Evolutionary conservation across 2,797 vertebrate genomes (phyloP).

Genomic region (Pipistrellus pipistrellus): DNA sequence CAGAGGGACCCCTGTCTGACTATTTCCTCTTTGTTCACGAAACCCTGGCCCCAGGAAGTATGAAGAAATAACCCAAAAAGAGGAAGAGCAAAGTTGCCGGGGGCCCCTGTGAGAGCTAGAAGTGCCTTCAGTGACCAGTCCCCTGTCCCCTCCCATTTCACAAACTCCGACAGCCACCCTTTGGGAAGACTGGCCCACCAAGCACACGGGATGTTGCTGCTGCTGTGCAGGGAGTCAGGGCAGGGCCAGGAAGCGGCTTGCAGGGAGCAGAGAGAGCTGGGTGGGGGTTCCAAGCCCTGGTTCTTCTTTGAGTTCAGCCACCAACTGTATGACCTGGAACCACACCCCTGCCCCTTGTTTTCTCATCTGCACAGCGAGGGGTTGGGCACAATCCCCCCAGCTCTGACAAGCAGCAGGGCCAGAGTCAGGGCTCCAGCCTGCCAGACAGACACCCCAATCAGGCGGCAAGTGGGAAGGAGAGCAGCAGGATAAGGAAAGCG

Average conservation of each 20-base stretch:
- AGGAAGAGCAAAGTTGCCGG: conserved; percentile 49
- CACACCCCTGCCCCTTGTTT: not conserved
- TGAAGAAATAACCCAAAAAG: conserved; percentile 74
- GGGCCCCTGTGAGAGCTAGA: not conserved
- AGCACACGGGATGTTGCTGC: not conserved
- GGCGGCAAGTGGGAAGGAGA: not conserved
- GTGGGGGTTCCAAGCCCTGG: not conserved
- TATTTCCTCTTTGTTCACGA: conserved; percentile 58
- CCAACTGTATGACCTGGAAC: not conserved
- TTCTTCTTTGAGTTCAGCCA: not conserved
- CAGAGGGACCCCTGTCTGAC: not conserved
- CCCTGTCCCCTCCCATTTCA: not conserved
- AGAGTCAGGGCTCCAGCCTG: not conserved
- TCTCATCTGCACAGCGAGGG: not conserved
- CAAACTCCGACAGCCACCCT: not conserved
- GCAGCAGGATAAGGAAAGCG: not conserved
- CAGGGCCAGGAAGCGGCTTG: not conserved
- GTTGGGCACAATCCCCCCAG: not conserved
- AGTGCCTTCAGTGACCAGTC: not conserved
- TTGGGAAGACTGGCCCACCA: not conserved
- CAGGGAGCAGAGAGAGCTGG: not conserved
- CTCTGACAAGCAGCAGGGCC: not conserved
- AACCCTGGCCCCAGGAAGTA: conserved; percentile 58
- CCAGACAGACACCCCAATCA: not conserved
- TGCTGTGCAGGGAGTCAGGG: accelerated